These are phyloP conservation scores for Tursiops truncatus DNA, from an alignment of 2,113 vertebrate genomes.

Conservation along the genomic window DNA sequence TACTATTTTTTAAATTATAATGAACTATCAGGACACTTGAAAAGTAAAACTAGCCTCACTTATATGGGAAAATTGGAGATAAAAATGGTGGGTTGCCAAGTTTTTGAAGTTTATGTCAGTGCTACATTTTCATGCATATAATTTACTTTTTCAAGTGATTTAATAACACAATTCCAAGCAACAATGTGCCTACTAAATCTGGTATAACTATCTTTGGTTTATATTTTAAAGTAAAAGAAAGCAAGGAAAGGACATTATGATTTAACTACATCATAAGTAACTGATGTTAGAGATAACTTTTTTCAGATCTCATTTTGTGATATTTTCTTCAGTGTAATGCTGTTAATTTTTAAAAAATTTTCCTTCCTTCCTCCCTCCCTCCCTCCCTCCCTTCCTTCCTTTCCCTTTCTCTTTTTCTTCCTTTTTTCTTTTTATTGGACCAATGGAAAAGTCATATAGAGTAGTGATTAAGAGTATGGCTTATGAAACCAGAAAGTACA, in stretches of 20 bases:
- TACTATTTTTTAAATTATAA: background rate
- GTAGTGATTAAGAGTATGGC: background rate
- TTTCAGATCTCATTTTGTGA: conserved; percentile 1
- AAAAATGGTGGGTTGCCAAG: background rate
- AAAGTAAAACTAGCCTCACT: background rate
- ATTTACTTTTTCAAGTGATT: conserved; percentile 29
- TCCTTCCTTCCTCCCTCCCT: background rate
- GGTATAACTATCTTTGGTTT: conserved; percentile 1
- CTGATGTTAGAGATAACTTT: background rate
- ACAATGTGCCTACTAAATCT: background rate
- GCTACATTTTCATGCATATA: conserved; percentile 21
- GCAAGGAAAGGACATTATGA: background rate
- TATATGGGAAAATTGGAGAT: background rate
- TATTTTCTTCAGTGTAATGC: background rate
- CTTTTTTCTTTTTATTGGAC: background rate
- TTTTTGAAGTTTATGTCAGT: conserved; percentile 9
- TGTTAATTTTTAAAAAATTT: background rate
- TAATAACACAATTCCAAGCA: background rate
- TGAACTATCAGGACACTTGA: background rate
- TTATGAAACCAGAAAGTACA: conserved; percentile 2
- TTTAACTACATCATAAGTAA: background rate
- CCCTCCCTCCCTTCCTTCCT: too few relatives aligned
- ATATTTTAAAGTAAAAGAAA: background rate
- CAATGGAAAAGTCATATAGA: background rate
- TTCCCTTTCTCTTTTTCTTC: background rate